phyloP scores from a whole-genome alignment of 2,113 vertebrate species.

The Vombatus ursinus region DNA sequence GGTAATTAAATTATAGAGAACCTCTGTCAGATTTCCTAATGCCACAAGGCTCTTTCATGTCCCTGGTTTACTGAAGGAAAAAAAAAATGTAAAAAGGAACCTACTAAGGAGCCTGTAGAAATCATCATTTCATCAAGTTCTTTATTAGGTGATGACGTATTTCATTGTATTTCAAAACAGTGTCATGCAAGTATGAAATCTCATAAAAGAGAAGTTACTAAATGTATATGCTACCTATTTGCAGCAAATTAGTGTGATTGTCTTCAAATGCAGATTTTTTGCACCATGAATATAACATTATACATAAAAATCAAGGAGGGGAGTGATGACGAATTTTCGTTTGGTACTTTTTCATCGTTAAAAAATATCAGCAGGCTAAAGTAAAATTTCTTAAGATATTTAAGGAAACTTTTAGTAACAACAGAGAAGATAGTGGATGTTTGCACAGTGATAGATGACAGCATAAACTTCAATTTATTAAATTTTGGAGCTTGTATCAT shows the following conservation, averaged over 20 bases:
- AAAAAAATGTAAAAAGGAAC: background rate
- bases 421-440: constrained; percentile 44
- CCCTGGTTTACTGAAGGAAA: background rate
- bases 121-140: background rate
- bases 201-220: background rate
- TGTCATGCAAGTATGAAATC: background rate
- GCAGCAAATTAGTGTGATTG: background rate
- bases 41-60: background rate
- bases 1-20: background rate
- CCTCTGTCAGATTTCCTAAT: background rate
- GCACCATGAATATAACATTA: background rate
- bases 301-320: background rate
- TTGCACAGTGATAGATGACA: constrained; percentile 47
- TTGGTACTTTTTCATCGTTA: background rate
- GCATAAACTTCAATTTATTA: constrained; percentile 34
- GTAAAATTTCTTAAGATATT: constrained; percentile 46
- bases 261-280: background rate
- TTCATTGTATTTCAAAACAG: background rate
- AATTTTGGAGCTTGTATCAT: constrained; percentile 48
- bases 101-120: constrained; percentile 15
- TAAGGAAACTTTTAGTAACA: constrained; percentile 40
- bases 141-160: constrained; percentile 20
- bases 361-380: constrained; percentile 27
- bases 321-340: background rate
- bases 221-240: background rate